Base-by-base conservation (phyloP, 53 echinoderm and acorn worm genomes). In the Arbacia lixula region DNA sequence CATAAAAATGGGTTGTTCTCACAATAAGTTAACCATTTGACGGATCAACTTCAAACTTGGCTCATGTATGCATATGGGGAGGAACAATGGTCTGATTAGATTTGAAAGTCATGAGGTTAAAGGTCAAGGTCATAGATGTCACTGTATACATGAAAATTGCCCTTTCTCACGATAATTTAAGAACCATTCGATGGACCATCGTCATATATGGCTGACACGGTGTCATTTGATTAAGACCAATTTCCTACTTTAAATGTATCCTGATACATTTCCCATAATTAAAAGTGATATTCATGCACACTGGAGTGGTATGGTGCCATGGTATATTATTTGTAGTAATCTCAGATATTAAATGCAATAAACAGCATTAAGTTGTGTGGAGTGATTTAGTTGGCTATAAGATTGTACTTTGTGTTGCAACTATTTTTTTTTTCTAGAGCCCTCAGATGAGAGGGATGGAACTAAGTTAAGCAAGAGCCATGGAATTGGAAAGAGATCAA, bases 241-340 rank as follows among this genome's bases (percentile, higher is more conserved):
- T 58, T 58, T 58, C 28, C 58, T 58, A 58, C 58, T 58, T 29
- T 58, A 8, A 58, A 58, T 58, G 58, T 58, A 58, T 58, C 58
- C 58, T 58, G 58, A 58, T 58, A 58, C 20, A 58, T 58, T 58
- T 58, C 58, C 58, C 58, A 58, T 58, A 58, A 58, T 58, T 58
- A 58, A 58, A 58, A 58, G 58, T 58, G 58, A 58, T 58, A 58
- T 58, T 58, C 58, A n/a, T n/a, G n/a, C n/a, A n/a, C n/a, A 58
- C 58, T 26, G 58, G 58, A 58, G 58, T 58, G 19, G 58, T 29
- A 58, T 58, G 58, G 58, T 29, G 28, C 28, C 58, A 58, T 58
- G 58, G 58, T 29, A 58, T 58, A 58, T 58, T 58, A 58, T 58
- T 58, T 58, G 58, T 29, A 58, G 58, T 58, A 25, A 58, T 58